phyloP scores from a whole-genome alignment of 2,888 invertebrate species.

The Himalopsyche japonica region DNA sequence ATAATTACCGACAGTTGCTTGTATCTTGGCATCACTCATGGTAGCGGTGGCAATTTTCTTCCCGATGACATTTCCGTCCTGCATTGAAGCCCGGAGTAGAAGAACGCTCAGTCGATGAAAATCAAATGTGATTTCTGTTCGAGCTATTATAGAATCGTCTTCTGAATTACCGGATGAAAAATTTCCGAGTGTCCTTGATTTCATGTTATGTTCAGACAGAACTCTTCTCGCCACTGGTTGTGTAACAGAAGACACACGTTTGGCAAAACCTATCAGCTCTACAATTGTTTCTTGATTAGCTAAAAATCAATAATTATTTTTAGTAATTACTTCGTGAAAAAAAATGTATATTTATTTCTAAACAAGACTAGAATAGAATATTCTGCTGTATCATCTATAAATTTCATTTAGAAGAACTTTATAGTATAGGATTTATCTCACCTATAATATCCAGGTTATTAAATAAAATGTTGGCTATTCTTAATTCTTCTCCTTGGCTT shows the following conservation, averaged over 20 bases:
- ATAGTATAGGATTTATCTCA: too few species aligned
- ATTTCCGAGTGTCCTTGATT: slow-evolving; percentile 45
- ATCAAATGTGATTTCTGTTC: slow-evolving; percentile 87
- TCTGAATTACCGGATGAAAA: slow-evolving; percentile 41
- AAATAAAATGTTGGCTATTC: slow-evolving; percentile 87
- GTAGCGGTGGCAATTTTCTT: slow-evolving; percentile 94
- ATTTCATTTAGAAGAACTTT: too few species aligned
- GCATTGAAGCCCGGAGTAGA: slow-evolving; percentile 77
- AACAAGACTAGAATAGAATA: background rate
- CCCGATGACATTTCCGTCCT: slow-evolving; percentile 71
- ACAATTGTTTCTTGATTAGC: slow-evolving; percentile 96
- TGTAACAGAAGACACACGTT: slow-evolving; percentile 60
- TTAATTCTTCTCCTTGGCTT: slow-evolving; percentile 55
- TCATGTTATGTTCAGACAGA: slow-evolving; percentile 42
- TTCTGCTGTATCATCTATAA: background rate
- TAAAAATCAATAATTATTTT: slow-evolving; percentile 46
- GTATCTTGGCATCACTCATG: slow-evolving; percentile 86
- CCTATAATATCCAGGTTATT: slow-evolving; percentile 94
- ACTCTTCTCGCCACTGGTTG: slow-evolving; percentile 44
- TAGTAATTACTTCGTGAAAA: background rate
- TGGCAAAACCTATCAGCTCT: slow-evolving; percentile 86
- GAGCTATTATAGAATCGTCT: slow-evolving; percentile 47
- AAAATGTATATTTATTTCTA: too few species aligned
- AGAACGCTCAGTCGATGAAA: slow-evolving; percentile 90
- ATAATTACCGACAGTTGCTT: slow-evolving; percentile 73